Evolutionary conservation across 2,888 invertebrate species (phyloP).

Genomic region (Xestoiulus laeticollis): DNA sequence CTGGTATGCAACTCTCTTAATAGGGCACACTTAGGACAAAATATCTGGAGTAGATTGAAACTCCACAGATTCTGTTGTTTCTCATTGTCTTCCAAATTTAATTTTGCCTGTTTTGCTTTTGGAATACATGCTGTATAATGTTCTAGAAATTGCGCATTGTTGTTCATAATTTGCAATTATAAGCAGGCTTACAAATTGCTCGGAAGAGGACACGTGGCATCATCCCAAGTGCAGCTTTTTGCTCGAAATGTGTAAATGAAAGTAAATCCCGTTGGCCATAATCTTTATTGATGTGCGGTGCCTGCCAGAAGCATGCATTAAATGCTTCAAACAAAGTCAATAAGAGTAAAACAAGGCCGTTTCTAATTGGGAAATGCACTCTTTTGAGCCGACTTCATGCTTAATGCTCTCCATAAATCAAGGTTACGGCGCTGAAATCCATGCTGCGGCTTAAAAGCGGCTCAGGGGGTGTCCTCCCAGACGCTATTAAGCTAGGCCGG

Average conservation of each 20-base stretch:
- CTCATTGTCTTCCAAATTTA: too few relatives aligned
- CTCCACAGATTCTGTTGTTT: too few relatives aligned
- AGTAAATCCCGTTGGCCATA: slow-evolving; percentile 11
- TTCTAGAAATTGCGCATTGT: too few relatives aligned
- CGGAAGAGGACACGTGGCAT: background rate
- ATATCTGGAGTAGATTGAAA: too few relatives aligned
- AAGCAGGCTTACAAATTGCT: background rate
- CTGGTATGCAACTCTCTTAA: too few relatives aligned
- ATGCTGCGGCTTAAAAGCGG: slow-evolving; percentile 19
- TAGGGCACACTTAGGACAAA: too few relatives aligned
- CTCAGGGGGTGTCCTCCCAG: slow-evolving; percentile 11
- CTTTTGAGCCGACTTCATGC: slow-evolving; percentile 2
- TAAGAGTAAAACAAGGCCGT: slow-evolving; percentile 26
- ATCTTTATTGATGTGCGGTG: slow-evolving; percentile 18
- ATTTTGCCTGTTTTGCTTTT: too few relatives aligned
- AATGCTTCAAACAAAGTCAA: slow-evolving; percentile 8
- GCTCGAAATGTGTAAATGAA: slow-evolving; percentile 12
- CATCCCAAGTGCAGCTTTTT: background rate
- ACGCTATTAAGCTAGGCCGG: background rate
- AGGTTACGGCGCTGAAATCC: slow-evolving; percentile 19
- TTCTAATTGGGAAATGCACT: slow-evolving; percentile 10
- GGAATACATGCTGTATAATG: too few relatives aligned
- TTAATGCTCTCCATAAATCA: background rate
- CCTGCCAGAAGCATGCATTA: background rate
- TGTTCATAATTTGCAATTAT: slow-evolving; percentile 2